Conservation (phyloP, 2,113 vertebrate species). For the Crotophaga sulcirostris region DNA sequence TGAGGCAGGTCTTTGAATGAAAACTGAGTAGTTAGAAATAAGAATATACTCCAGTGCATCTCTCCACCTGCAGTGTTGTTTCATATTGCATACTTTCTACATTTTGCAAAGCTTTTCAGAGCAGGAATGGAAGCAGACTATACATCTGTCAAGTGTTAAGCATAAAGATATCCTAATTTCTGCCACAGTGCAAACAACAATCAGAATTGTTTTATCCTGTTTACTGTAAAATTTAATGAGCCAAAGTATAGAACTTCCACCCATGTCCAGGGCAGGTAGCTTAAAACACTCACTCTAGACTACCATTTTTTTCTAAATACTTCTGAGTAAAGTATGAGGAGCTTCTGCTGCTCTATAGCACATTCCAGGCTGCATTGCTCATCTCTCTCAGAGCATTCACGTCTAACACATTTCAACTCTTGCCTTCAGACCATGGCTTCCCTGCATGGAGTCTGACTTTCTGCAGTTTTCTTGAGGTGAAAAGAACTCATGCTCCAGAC, state of each 20-base stretch:
- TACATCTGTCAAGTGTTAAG: neutral
- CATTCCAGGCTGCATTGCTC: neutral
- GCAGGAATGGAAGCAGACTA: neutral
- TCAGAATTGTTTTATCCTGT: neutral
- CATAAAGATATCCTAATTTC: neutral
- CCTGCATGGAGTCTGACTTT: neutral
- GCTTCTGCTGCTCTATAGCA: neutral
- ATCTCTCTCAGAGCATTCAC: neutral
- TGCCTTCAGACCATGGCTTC: neutral
- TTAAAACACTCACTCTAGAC: neutral
- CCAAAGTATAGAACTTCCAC: neutral
- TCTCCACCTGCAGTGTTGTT: neutral
- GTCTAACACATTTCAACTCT: neutral
- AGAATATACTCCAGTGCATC: neutral
- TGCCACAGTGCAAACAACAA: neutral
- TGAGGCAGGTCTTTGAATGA: neutral
- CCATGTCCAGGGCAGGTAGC: neutral
- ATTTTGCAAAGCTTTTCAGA: neutral
- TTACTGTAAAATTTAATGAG: neutral
- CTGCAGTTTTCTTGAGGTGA: neutral
- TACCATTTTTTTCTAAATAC: neutral
- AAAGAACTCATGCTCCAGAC: neutral
- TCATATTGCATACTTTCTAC: neutral
- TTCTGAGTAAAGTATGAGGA: neutral
- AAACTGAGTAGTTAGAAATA: neutral